Conservation (phyloP, 2,888 invertebrate species). For the Athripsodes cinereus region DNA sequence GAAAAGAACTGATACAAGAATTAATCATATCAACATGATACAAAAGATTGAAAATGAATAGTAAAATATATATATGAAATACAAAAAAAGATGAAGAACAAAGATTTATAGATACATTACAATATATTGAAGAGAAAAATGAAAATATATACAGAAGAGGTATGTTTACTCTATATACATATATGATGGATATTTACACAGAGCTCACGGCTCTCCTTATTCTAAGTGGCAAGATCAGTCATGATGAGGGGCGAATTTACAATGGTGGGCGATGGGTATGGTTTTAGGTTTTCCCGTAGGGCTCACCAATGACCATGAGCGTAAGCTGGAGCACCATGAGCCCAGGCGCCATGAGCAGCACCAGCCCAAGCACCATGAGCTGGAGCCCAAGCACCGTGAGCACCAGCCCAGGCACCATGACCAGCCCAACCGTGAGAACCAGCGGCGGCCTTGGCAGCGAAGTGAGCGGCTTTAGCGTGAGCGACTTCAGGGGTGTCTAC, state of each 20-base stretch:
- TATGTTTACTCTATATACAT: slow-evolving; percentile 1
- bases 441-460: slow-evolving; percentile 32
- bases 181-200: slow-evolving; percentile 15
- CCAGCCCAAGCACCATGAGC: slow-evolving; percentile 4
- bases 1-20: no score
- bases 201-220: slow-evolving; percentile 5
- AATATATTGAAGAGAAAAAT: background rate
- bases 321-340: slow-evolving; percentile 12
- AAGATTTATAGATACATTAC: slow-evolving; percentile 31
- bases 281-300: background rate
- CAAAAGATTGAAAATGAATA: no score
- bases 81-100: no score
- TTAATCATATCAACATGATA: no score
- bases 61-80: no score
- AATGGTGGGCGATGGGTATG: slow-evolving; percentile 1
- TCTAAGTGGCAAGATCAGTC: slow-evolving; percentile 11
- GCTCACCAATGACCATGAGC: slow-evolving; percentile 13
- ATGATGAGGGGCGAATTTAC: background rate
- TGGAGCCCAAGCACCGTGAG: slow-evolving; percentile 20
- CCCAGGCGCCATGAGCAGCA: slow-evolving; percentile 16
- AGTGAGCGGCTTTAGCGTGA: slow-evolving; percentile 27
- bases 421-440: slow-evolving; percentile 1
- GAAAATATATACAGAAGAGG: background rate
- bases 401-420: slow-evolving; percentile 8
- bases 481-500: slow-evolving; percentile 25